Conservation (phyloP, 2,888 invertebrate genomes). For the Eupithecia vulgata region DNA sequence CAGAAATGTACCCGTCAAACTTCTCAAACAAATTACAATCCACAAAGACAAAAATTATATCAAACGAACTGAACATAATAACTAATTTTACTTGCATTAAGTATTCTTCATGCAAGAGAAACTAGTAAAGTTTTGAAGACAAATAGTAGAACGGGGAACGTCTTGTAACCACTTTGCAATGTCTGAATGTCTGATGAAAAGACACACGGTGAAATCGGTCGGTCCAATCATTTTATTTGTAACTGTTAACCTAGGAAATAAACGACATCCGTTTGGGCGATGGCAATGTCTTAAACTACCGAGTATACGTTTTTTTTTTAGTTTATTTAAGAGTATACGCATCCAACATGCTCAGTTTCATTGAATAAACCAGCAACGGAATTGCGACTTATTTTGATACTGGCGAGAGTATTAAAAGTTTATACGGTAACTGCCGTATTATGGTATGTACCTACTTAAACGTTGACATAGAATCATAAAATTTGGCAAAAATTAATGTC, state of each 20-base stretch:
- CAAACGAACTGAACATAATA: conserved; percentile 5
- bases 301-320: neutral
- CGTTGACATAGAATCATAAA: no score
- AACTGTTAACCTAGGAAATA: neutral
- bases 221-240: neutral
- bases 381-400: neutral
- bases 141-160: conserved; percentile 44
- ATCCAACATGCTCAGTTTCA: no score
- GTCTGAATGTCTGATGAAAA: no score
- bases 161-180: conserved; percentile 49
- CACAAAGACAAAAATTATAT: neutral
- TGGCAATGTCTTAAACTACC: neutral
- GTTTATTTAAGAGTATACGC: no score
- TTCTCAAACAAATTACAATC: neutral
- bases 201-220: neutral
- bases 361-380: neutral
- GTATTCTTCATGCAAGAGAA: conserved; percentile 17
- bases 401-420: no score
- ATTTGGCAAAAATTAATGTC: no score
- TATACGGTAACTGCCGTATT: no score
- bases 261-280: neutral
- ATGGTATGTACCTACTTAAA: no score
- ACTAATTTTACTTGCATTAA: conserved; percentile 8
- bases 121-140: conserved; percentile 23
- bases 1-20: neutral